These are phyloP conservation scores for Smutsia temminckii DNA, from an alignment of 2,797 vertebrate species.

Conservation along the genomic window DNA sequence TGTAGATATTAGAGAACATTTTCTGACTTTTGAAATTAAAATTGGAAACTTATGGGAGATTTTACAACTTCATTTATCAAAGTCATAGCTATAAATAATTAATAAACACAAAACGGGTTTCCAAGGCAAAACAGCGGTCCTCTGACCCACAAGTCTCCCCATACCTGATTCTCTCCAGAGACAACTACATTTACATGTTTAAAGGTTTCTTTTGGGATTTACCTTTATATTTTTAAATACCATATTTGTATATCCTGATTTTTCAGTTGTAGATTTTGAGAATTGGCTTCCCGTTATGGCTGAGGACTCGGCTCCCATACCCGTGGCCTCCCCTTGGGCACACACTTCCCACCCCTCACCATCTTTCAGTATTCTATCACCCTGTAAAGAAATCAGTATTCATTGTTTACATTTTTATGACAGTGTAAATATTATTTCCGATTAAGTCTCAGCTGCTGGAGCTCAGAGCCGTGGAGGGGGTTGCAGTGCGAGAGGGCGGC, in stretches of 20 bases:
- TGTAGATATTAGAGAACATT: not conserved
- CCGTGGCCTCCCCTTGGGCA: rapidly evolving
- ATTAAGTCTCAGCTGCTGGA: not conserved
- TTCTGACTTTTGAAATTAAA: conserved; percentile 41
- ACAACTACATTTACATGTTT: too few relatives aligned
- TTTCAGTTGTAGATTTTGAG: not conserved
- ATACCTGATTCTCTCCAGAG: not conserved
- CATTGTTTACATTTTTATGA: not conserved
- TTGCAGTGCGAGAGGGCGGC: not conserved
- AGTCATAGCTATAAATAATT: not conserved
- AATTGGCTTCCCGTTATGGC: not conserved
- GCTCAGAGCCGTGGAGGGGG: not conserved
- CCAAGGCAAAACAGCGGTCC: not conserved
- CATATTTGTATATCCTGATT: not conserved
- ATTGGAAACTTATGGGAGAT: not conserved
- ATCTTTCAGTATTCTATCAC: not conserved
- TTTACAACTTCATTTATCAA: conserved; percentile 14
- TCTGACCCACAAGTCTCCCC: not conserved
- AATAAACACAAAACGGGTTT: not conserved
- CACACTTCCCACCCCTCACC: not conserved
- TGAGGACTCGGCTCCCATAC: not conserved
- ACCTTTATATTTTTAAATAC: not conserved
- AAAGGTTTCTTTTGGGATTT: not conserved
- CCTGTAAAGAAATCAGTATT: conserved; percentile 1
- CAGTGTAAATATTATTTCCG: conserved; percentile 27